A percentile compares a stretch with the other conserved stretches of the same genome.
Conservation (phyloP, 2,113 vertebrate species). For the Proterorhinus semilunaris region DNA sequence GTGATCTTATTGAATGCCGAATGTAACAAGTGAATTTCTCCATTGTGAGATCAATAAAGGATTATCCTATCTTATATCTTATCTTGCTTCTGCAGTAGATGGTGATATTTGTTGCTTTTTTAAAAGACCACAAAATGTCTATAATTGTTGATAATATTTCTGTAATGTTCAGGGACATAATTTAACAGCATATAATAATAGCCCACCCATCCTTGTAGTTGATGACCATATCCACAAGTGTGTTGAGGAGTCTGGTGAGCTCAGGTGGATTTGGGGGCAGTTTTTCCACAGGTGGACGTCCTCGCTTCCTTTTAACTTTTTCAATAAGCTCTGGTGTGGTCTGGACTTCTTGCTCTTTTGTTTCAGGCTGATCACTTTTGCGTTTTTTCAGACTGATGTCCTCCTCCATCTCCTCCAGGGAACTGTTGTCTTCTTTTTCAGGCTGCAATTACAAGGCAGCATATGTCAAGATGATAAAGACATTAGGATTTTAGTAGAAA, state of each 20-base stretch:
- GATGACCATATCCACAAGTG: conserved; percentile 96
- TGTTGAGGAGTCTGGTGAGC: conserved; percentile 94
- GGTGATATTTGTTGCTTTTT: too few relatives aligned
- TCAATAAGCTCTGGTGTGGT: conserved; percentile 80
- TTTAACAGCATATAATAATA: background rate
- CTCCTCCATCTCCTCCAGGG: conserved; percentile 95
- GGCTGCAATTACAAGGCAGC: conserved; percentile 45
- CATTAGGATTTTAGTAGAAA: background rate
- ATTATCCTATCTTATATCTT: too few relatives aligned
- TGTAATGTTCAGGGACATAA: background rate
- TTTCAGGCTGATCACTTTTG: conserved; percentile 86
- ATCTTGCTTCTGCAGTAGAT: background rate
- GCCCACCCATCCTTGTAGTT: conserved; percentile 96
- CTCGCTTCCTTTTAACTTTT: conserved; percentile 93
- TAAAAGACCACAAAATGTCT: too few relatives aligned
- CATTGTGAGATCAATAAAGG: too few relatives aligned
- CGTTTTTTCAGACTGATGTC: conserved; percentile 92
- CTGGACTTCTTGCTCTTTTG: conserved; percentile 85
- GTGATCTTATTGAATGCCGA: too few relatives aligned
- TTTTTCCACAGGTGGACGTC: conserved; percentile 95
- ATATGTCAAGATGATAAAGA: conserved; percentile 2
- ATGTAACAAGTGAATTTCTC: too few relatives aligned
- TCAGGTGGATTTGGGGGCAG: conserved; percentile 95
- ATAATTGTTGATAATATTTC: too few relatives aligned
- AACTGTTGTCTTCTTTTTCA: conserved; percentile 87